These are phyloP conservation scores for Tryphoninae sp. DNA, from an alignment of 2,888 invertebrate genomes.

Conservation along the genomic window DNA sequence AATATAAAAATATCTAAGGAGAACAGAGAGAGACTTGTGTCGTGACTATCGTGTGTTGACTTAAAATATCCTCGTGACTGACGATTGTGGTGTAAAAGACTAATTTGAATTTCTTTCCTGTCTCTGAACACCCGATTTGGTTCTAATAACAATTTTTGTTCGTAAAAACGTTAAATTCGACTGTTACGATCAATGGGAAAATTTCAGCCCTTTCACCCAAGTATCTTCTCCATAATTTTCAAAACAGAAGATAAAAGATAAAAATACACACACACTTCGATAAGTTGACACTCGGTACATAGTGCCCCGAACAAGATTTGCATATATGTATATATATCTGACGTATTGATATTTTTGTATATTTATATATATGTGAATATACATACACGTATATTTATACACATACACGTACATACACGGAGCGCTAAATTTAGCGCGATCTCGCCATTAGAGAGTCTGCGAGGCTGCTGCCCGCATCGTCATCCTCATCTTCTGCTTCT, in stretches of 20 bases:
- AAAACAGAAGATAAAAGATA: neutral
- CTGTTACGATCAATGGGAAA: neutral
- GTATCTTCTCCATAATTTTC: neutral
- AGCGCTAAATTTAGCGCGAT: conserved; percentile 67
- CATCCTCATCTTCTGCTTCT: conserved; percentile 37
- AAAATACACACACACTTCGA: neutral
- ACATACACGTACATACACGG: neutral
- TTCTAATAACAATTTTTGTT: conserved; percentile 57
- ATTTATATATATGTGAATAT: neutral
- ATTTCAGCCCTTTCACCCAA: neutral
- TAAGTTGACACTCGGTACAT: neutral
- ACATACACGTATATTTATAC: conserved; percentile 2
- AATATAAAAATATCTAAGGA: neutral
- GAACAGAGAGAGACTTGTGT: neutral
- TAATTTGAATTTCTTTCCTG: conserved; percentile 75
- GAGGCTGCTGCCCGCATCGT: conserved; percentile 49
- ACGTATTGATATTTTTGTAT: neutral
- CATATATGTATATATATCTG: neutral
- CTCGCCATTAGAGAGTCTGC: conserved; percentile 55
- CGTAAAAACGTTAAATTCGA: neutral
- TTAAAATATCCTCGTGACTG: conserved; percentile 40
- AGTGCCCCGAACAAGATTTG: conserved; percentile 1
- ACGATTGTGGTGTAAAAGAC: conserved; percentile 75
- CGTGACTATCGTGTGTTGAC: conserved; percentile 10
- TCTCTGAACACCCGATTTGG: conserved; percentile 74